phyloP scores from a whole-genome alignment of 2,113 vertebrate genomes.

The Anolis sagrei region DNA sequence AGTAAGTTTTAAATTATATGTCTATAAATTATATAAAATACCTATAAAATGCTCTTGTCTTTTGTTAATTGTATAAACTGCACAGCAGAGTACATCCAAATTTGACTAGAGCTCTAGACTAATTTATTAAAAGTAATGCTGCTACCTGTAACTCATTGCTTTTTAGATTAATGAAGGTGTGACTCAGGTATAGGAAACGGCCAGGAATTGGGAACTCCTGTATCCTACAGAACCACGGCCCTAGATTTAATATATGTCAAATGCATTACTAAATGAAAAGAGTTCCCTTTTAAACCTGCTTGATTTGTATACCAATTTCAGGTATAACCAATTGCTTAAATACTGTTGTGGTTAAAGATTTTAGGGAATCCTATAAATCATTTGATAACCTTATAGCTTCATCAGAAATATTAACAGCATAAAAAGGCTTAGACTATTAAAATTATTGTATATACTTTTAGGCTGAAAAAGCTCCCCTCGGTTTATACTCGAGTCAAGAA shows the following conservation, averaged over 20 bases:
- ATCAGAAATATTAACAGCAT: not conserved
- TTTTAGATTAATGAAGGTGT: not conserved
- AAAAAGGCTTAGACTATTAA: not conserved
- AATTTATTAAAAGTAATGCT: not conserved
- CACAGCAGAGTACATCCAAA: not conserved
- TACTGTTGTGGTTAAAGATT: not conserved
- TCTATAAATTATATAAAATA: not conserved
- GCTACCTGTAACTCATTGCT: not conserved
- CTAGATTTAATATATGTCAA: too few relatives aligned
- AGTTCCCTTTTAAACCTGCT: not conserved
- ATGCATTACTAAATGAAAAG: not conserved
- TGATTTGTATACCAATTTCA: not conserved
- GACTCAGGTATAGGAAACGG: not conserved
- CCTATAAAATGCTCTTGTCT: not conserved
- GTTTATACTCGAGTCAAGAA: too few relatives aligned
- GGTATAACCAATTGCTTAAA: not conserved
- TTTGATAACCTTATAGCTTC: not conserved
- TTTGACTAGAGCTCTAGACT: not conserved
- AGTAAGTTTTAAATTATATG: slow-evolving; percentile 75
- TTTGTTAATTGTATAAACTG: not conserved
- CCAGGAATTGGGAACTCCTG: too few relatives aligned
- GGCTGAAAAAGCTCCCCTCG: too few relatives aligned
- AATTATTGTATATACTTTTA: too few relatives aligned
- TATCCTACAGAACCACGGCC: too few relatives aligned
- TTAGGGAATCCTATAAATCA: not conserved